Base-by-base conservation (phyloP, 2,888 invertebrate genomes). In the Calephelis perditalis region DNA sequence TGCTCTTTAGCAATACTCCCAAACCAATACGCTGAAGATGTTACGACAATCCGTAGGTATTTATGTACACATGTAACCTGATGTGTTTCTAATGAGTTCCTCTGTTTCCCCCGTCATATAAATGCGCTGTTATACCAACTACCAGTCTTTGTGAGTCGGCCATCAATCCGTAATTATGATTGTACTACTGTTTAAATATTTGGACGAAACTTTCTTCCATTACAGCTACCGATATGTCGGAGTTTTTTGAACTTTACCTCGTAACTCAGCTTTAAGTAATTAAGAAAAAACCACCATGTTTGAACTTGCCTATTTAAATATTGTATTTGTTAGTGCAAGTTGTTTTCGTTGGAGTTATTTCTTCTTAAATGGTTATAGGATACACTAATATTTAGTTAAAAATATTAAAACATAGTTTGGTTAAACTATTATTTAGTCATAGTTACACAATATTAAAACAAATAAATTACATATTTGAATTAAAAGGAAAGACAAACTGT, bases 1-100 rank as follows among this genome's bases (percentile, higher is more conserved):
- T 5, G 57, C 58, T 63, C 70, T 45, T 63, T 15, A 68, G 63
- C 61, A n/a, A 11, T 11, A 43, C n/a, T 52, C 43, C 15, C 68
- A 65, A 70, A 71, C 73, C 77, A 76, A 79, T 76, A 77, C 82
- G 76, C 68, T 82, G 71, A 71, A 85, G 84, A 78, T 81, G 86
- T 86, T 84, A 81, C 79, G 76, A 63, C 73, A 72, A 65, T 70
- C 65, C 73, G 76, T 73, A 67, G 75, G 75, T 86, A 83, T 87
- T 84, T 89, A 84, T 89, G 81, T 82, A 86, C 87, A 83, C 78
- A 79, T 87, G 87, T 87, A 75, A 71, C 72, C 69, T 76, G 80
- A 83, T 84, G 86, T 89, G 82, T 84, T 81, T 85, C 79, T 84
- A 83, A 87, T 86, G 86, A 87, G 84, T 77, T 73, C 74, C 79